Conservation (phyloP, 2,797 vertebrate species). For the Enteromius trimaculatus region DNA sequence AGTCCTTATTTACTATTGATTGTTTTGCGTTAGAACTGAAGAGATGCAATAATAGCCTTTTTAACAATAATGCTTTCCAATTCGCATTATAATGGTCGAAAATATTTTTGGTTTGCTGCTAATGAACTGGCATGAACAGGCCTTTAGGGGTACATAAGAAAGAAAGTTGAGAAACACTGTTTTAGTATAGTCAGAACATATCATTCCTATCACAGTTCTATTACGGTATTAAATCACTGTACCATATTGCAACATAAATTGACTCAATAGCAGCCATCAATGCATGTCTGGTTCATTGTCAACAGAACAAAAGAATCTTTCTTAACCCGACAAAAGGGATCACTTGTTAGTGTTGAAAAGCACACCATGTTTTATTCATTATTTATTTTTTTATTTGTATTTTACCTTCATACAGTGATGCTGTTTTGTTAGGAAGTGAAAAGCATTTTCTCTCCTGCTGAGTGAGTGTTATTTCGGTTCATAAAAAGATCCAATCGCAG, state of each 20-base stretch:
- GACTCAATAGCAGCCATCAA: not conserved
- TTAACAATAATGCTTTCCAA: not conserved
- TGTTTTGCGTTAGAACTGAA: not conserved
- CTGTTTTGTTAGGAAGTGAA: constrained; percentile 25
- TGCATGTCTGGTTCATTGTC: constrained; percentile 13
- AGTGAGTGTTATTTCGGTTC: constrained; percentile 24
- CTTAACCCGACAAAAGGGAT: not conserved
- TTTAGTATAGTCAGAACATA: not conserved
- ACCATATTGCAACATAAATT: not conserved
- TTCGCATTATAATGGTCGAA: not conserved
- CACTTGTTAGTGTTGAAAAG: constrained; percentile 18
- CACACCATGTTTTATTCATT: constrained; percentile 7
- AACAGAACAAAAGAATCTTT: constrained; percentile 26
- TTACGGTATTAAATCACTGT: constrained; percentile 10
- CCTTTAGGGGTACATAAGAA: not conserved
- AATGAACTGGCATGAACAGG: not conserved
- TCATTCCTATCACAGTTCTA: not conserved
- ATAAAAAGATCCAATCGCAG: constrained; percentile 27
- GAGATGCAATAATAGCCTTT: not conserved
- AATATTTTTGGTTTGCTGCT: not conserved
- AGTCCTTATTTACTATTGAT: not conserved
- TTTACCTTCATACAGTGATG: constrained; percentile 7
- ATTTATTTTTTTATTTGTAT: not conserved
- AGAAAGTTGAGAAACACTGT: too few relatives aligned
- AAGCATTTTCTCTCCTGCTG: not conserved